Percentiles rank a stretch among this genome's conserved stretches.
Evolutionary conservation across 2,888 invertebrate species (phyloP).

Genomic region (Erebia aethiops): DNA sequence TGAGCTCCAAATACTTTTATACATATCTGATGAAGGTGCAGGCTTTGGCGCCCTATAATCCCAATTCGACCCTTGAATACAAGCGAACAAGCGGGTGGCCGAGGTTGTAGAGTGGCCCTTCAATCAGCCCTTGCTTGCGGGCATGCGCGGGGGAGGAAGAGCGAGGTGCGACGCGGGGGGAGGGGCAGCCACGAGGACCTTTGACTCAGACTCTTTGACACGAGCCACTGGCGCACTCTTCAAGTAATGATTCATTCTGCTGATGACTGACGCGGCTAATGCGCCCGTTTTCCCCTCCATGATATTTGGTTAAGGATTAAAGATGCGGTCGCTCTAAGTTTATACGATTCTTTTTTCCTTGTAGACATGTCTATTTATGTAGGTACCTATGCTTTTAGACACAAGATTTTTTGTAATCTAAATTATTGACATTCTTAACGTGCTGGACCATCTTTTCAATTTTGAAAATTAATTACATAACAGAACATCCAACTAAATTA

Average conservation of each 20-base stretch:
- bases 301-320: slow-evolving; percentile 72
- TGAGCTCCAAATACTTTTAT: slow-evolving; percentile 72
- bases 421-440: too few relatives aligned
- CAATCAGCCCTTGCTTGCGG: slow-evolving; percentile 79
- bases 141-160: slow-evolving; percentile 56
- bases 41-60: slow-evolving; percentile 81
- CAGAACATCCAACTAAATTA: too few relatives aligned
- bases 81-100: slow-evolving; percentile 80
- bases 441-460: too few relatives aligned
- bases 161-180: slow-evolving; percentile 46
- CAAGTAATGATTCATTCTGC: slow-evolving; percentile 83
- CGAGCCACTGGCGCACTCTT: slow-evolving; percentile 82
- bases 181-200: slow-evolving; percentile 68
- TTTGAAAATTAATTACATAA: too few relatives aligned
- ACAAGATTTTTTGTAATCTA: not conserved
- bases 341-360: slow-evolving; percentile 12
- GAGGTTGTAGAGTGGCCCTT: slow-evolving; percentile 82
- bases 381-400: not conserved
- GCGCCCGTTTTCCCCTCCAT: slow-evolving; percentile 66
- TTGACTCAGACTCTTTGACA: slow-evolving; percentile 81
- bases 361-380: too few relatives aligned
- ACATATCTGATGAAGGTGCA: slow-evolving; percentile 80
- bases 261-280: slow-evolving; percentile 82
- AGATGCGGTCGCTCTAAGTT: slow-evolving; percentile 40
- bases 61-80: slow-evolving; percentile 80